Evolutionary conservation across 2,113 vertebrate genomes (phyloP).

Genomic region (Elephas maximus): DNA sequence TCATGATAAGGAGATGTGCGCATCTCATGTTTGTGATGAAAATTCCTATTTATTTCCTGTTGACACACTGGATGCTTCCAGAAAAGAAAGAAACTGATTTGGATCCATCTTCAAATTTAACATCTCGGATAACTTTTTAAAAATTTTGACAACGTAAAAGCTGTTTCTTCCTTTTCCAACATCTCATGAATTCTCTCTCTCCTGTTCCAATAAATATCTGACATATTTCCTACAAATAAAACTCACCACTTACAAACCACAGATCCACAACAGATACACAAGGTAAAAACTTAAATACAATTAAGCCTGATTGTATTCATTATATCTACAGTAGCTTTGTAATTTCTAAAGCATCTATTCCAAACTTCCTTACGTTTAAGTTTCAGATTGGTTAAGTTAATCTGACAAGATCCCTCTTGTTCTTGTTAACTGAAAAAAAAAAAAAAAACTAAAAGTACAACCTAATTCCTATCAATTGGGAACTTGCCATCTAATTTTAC

Average conservation of each 20-base stretch:
- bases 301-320: background rate
- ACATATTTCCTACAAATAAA: background rate
- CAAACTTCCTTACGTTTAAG: background rate
- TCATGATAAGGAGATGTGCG: background rate
- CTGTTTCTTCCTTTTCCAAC: background rate
- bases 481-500: background rate
- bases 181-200: background rate
- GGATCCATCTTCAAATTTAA: conserved; percentile 21
- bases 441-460: background rate
- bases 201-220: background rate
- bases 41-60: background rate
- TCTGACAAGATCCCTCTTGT: background rate
- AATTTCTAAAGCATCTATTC: background rate
- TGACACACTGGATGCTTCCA: background rate
- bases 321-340: background rate
- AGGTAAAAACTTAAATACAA: background rate
- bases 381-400: background rate
- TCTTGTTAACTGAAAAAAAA: background rate
- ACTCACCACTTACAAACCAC: background rate
- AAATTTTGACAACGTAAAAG: background rate
- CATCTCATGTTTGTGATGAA: background rate
- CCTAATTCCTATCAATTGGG: background rate
- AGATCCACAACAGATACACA: background rate
- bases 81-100: background rate
- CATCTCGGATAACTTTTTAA: background rate